Base-by-base conservation (phyloP, 2,888 invertebrate species). In the Creontiades dilutus region DNA sequence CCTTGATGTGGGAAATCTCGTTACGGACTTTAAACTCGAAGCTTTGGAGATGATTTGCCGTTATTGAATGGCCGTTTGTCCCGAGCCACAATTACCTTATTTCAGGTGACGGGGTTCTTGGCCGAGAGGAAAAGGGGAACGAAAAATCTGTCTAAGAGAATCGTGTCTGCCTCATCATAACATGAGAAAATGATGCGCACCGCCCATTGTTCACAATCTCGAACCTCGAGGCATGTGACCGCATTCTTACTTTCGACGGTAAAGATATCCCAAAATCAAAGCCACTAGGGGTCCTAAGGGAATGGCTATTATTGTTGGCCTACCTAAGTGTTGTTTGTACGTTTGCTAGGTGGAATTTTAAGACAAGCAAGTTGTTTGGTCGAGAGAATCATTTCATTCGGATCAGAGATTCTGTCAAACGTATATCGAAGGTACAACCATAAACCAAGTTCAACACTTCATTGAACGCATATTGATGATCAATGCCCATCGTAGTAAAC, bases 121-220 rank as follows among this genome's bases (percentile, higher is more conserved):
- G 5, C 75, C 0, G 14, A 76, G 19, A 13, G 19, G 81, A 81
- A 81, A n/a, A 82, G 48, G 55, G 82, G 55, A 52, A 82, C 27
- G 82, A 52, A 82, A 82, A 82, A 52, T 52, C 82, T 52, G 55
- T 82, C 52, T n/a, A n/a, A 27, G 19, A 52, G 82, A 52, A 27
- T 82, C 82, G 82, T 82, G 82, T 82, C 52, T 23, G 23, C 52
- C 52, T 19, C 82, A 82, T 82, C 82, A 82, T 52, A 52, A 82
- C 55, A 19, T 52, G 48, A 78, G 46, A 78, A 78, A 78, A 78
- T 5, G 78, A 46, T n/a, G 19, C 68, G 68, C 68, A 23, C 68
- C 68, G 68, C 27, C 68, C 23, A 68, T 27, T 27, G 68, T 68
- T 68, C 68, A 23, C 23, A 9, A 12, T 68, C 68, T 61, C 12